A percentile compares a stretch with the other conserved stretches of the same genome.
Conservation (phyloP, 2,113 vertebrate genomes). For the Delphinus delphis region DNA sequence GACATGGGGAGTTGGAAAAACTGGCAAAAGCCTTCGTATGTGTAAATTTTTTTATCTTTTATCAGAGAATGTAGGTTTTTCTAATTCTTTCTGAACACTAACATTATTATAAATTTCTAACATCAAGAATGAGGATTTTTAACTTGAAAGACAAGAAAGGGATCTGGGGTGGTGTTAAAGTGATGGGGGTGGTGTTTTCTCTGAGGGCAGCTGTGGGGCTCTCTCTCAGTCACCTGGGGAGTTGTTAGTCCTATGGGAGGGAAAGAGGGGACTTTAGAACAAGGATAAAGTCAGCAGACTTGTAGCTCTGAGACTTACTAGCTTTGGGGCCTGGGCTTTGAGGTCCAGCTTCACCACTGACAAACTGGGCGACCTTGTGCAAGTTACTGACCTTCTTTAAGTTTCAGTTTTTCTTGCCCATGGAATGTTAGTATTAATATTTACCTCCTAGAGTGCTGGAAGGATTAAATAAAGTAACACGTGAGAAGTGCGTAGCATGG, state of each 20-base stretch:
- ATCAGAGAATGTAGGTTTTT: background rate
- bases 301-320: background rate
- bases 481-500: background rate
- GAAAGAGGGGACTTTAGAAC: background rate
- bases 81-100: background rate
- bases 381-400: background rate
- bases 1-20: background rate
- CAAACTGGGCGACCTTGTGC: background rate
- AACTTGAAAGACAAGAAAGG: conserved; percentile 7
- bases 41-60: background rate
- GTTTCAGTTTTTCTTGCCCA: background rate
- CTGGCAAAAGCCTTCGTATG: background rate
- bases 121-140: background rate
- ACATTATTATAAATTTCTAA: background rate
- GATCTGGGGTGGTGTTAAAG: background rate
- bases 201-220: background rate
- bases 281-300: background rate
- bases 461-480: background rate
- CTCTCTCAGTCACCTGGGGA: background rate
- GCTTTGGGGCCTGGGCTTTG: background rate
- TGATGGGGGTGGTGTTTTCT: background rate
- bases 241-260: background rate
- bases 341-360: background rate
- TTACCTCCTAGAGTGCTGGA: background rate
- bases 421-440: background rate